Base-by-base conservation (phyloP, 2,797 vertebrate species). In the Bufotes viridis region DNA sequence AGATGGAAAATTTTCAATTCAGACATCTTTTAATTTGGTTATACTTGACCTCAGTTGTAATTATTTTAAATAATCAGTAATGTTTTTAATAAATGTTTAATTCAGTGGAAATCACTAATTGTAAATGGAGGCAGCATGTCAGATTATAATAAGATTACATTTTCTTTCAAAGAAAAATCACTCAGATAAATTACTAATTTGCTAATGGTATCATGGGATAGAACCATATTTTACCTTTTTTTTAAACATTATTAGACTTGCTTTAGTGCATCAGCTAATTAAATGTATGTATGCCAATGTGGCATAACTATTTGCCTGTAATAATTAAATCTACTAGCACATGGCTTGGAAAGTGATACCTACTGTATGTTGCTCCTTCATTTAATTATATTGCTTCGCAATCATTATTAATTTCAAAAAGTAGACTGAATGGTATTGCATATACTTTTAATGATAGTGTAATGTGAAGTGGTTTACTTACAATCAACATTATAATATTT, bases 251-350 rank as follows among this genome's bases (percentile, higher is more conserved):
- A 67, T 82, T 87, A 78, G 72, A 74, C 69, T 83, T 87, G 60
- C 69, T 65, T 83, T 87, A 58, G 51, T 75, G 87, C 72, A 87
- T 67, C 81, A 78, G 58, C 60, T 87, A 76, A 78, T 82, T 82
- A 76, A 87, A 87, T 78, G 72, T 60, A 87, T 51, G 69, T 82
- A 81, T 58, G 42, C 55, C 60, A 82, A 75, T 72, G 79, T 82
- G 29, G 69, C 79, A 82, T 76, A 82, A 17, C 80, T 60, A 81
- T 81, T 82, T 82, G 42, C 58, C 60, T 83, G 14, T 83, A 29
- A 69, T 83, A 87, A 87, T 78, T 83, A 69, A 12, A 87, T 82
- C 72, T 49, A 58, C 57, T n/a, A 72, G 60, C 0, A 15, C 60
- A 78, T n/a, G 67, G 55, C 29, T 51, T 61, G 34, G 22, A 34